These are phyloP conservation scores for Lanius collurio DNA, from an alignment of 2,113 vertebrate genomes.

Conservation along the genomic window DNA sequence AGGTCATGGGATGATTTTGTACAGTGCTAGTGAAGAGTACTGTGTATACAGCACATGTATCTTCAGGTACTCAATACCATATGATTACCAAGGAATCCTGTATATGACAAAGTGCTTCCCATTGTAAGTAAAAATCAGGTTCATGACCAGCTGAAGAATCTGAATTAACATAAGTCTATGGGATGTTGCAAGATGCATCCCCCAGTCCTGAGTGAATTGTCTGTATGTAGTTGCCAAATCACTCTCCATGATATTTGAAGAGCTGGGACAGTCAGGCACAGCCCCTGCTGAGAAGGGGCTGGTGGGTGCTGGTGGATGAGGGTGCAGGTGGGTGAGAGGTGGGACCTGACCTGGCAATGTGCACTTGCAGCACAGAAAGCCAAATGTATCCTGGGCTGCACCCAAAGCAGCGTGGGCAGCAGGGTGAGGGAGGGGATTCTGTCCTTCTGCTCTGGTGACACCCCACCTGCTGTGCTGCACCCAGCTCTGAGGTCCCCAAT, in stretches of 20 bases:
- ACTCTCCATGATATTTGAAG: background rate
- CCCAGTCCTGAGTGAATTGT: too few relatives aligned
- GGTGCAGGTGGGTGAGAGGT: background rate
- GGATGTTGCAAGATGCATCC: fast-evolving
- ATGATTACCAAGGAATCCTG: background rate
- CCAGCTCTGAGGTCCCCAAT: background rate
- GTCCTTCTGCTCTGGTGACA: too few relatives aligned
- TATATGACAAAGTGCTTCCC: background rate
- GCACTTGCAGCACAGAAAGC: background rate
- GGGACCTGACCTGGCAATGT: fast-evolving
- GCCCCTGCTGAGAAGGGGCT: background rate
- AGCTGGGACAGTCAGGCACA: background rate
- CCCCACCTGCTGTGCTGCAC: background rate
- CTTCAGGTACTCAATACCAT: background rate
- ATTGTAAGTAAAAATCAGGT: background rate
- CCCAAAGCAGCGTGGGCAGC: fast-evolving
- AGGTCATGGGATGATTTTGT: background rate
- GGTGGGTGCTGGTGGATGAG: background rate
- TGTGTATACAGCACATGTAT: fast-evolving
- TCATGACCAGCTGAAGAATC: background rate
- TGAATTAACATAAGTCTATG: background rate
- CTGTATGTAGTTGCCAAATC: background rate
- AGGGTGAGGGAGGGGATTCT: background rate
- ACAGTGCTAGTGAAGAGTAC: background rate
- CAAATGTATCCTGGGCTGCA: background rate